Evolutionary conservation across 2,797 vertebrate species (phyloP), one percentile per base, ranked within the genome.

Genomic region (Lithobates sylvaticus): DNA sequence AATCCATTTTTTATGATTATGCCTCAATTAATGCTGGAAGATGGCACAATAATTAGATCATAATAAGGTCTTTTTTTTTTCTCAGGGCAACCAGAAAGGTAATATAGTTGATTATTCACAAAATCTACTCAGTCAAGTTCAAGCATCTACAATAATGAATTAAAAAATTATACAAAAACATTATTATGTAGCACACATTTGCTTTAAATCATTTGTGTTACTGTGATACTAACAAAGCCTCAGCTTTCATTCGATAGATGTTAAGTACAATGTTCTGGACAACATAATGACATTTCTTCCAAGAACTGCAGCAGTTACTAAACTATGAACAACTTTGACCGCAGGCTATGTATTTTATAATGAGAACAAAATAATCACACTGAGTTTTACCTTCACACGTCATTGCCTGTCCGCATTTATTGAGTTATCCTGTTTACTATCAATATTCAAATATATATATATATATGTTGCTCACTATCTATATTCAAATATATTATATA

Each of bases 221-320:
- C 50, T 71, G 54, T 26, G 54, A 81, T 58, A 9, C 26, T 78
- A 67, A 78, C 26, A 68, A 73, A 29, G 23, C n/a, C 21, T 15
- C 29, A 71, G 12, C 50, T 71, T 23, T 32, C 15, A 70, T 54
- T 10, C 21, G 69, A 27, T 13, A 39, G 34, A 76, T 50, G 73
- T 54, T 67, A 83, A 36, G 39, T 67, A 26, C 18, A 36, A 68
- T 77, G 74, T 69, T 76, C 73, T 27, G 58, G 64, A 29, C 74
- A 58, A 71, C 65, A 70, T 76, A 84, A 84, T 58, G 50, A 13
- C 34, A 81, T 73, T 81, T 72, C 7, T 72, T 21, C 69, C 34
- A 36, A 15, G n/a, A 29, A 81, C 36, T 71, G 29, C 54, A 58
- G 79, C 69, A 64, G 21, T 58, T 81, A 50, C 42, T 21, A 78